Evolutionary conservation across 2,113 vertebrate genomes (phyloP).

Genomic region (Felis chaus): DNA sequence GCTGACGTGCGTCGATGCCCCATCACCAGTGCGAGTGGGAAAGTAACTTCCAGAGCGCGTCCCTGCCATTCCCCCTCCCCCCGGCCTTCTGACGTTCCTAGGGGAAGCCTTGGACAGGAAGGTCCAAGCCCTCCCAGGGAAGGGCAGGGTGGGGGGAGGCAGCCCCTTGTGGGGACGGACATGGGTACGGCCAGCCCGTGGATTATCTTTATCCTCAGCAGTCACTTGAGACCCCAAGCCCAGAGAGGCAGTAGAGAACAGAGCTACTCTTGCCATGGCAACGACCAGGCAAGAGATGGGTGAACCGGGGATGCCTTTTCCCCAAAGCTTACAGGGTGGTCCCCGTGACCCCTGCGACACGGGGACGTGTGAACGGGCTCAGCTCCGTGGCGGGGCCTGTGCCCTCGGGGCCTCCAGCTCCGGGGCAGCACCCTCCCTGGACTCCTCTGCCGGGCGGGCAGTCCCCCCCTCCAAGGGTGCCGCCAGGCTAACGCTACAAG

Average conservation of each 20-base stretch:
- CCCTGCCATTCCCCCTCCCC: neutral
- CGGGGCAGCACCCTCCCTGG: neutral
- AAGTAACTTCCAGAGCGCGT: neutral
- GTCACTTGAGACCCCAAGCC: constrained; percentile 24
- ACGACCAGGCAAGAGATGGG: neutral
- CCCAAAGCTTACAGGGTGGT: neutral
- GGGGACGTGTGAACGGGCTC: neutral
- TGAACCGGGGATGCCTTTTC: neutral
- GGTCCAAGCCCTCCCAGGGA: constrained; percentile 9
- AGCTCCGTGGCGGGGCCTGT: neutral
- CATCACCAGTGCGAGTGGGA: neutral
- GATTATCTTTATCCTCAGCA: constrained; percentile 29
- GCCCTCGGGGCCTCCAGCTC: too few species aligned
- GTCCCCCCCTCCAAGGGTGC: neutral
- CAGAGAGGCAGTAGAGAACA: neutral
- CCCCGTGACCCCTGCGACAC: neutral
- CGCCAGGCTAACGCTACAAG: neutral
- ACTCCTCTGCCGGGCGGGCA: neutral
- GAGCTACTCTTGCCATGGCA: constrained; percentile 18
- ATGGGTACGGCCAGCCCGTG: neutral
- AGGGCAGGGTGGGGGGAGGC: neutral
- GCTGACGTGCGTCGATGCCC: neutral
- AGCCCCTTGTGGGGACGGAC: neutral
- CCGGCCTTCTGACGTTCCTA: neutral
- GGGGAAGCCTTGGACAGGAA: neutral